Evolutionary conservation across 2,888 invertebrate genomes (phyloP), one percentile per base, ranked within the genome.

Genomic region (Rhyacophila evoluta): DNA sequence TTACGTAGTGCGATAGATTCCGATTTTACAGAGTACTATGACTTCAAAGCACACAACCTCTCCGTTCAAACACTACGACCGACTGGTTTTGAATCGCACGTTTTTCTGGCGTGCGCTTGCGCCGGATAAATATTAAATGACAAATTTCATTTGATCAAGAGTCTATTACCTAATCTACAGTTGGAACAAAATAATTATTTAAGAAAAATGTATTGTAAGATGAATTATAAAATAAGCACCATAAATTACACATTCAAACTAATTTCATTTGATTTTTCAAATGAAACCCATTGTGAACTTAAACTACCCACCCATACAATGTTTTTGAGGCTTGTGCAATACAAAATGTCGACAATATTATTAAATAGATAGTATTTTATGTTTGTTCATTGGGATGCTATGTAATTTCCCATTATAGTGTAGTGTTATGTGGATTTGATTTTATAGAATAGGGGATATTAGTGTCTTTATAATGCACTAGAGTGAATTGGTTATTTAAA

Each of bases 21-120:
- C 25, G 75, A 71, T 67, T 55, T 75, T 36, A 15, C 37, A 33
- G 74, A 75, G 29, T 38, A 36, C 55, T 28, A 8, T n/a, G 27
- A 38, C 2, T 12, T 37, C 28, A 15, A n/a, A 6, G 27, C 38
- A 36, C 78, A 55, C 69, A 73, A 77, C 77, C 12, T 55, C 19
- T 29, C 74, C 74, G 74, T n/a, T 39, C 28, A 72, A 38, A 39
- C 39, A 71, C 78, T 68, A 75, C 67, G 78, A 41, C 68, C 55
- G 67, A 78, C 75, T 71, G 78, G 28, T 12, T 27, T 25, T 25
- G 36, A 12, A 70, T 69, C 69, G 33, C 74, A 74, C 74, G 74
- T 74, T 74, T 74, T 74, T 74, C 10, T 70, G 6, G 28, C 19
- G 29, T 69, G 69, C 76, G 76, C 76, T 36, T 33, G 70, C 76